Base-by-base conservation (phyloP, 2,113 vertebrate genomes). In the Labeo catla region DNA sequence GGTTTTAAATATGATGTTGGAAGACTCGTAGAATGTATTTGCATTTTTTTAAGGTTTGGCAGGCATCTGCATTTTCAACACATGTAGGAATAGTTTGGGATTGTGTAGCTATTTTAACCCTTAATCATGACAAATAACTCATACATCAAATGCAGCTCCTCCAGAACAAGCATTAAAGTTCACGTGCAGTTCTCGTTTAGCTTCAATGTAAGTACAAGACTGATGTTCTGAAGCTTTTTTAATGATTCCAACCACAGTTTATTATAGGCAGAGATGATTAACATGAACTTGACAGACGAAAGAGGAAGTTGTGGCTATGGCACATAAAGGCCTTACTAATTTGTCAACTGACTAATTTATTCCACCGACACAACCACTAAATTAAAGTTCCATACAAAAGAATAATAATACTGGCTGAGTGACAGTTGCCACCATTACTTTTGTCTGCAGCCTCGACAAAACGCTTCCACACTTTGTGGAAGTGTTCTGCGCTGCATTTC, bases 361-460 rank as follows among this genome's bases (percentile, higher is more conserved):
- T 85, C 76, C 81, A 84, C 50, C 47, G 50, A 86, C 84, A 80
- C 77, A 84, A 87, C 88, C 89, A 86, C 81, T 82, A 72, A 84
- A 76, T 86, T 78, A 84, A 84, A 83, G 86, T 28, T 74, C 66
- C 50, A 81, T 86, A 13, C 54, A 78, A 82, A 82, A 76, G 52
- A 84, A 85, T 80, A 88, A 90, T 85, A 84, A 84, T 72, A 87
- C 34, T 63, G 73, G 47, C 65, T 72, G 16, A 23, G 76, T 85
- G 68, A 72, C 74, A 80, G 74, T 34, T 73, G 57, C 47, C n/a
- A 68, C 10, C 74, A 72, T 72, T 81, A 39, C 34, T 50, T 81
- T 21, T 82, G 16, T 47, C 66, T 21, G 19, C 54, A 57, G 54
- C 49, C 49, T 34, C 70, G 43, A 85, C 74, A 72, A 23, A 65